Conservation (phyloP, 2,888 invertebrate species). For the Rotaria sp. region DNA sequence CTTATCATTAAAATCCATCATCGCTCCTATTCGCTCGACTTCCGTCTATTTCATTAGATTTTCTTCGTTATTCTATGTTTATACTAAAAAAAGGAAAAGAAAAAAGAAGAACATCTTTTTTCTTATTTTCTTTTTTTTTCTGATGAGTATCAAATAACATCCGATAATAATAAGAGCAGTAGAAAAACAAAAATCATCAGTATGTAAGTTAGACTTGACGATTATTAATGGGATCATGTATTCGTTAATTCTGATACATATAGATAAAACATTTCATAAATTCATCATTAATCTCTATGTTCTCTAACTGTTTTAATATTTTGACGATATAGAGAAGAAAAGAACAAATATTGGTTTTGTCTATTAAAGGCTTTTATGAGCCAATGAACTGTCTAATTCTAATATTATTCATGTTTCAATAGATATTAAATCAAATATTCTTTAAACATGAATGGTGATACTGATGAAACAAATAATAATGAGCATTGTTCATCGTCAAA, state of each 20-base stretch:
- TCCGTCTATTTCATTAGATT: background rate
- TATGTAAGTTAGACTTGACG: background rate
- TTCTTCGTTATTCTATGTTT: background rate
- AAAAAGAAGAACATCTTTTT: background rate
- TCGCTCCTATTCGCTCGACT: background rate
- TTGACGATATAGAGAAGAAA: background rate
- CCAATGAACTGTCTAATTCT: background rate
- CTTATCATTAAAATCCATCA: background rate
- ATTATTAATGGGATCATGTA: background rate
- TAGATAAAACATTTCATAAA: background rate
- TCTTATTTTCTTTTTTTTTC: background rate
- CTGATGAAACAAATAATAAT: background rate
- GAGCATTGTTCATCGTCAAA: background rate
- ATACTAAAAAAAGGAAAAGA: background rate
- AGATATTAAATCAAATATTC: too few relatives aligned
- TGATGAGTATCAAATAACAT: background rate
- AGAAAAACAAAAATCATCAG: background rate
- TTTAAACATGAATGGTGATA: background rate
- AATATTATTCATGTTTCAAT: background rate
- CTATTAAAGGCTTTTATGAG: background rate
- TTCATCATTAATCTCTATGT: background rate
- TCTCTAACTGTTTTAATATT: background rate
- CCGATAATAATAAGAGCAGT: background rate
- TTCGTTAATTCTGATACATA: too few relatives aligned
- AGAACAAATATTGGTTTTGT: background rate